Conservation (phyloP, 2,797 vertebrate genomes). For the Perodicticus potto region DNA sequence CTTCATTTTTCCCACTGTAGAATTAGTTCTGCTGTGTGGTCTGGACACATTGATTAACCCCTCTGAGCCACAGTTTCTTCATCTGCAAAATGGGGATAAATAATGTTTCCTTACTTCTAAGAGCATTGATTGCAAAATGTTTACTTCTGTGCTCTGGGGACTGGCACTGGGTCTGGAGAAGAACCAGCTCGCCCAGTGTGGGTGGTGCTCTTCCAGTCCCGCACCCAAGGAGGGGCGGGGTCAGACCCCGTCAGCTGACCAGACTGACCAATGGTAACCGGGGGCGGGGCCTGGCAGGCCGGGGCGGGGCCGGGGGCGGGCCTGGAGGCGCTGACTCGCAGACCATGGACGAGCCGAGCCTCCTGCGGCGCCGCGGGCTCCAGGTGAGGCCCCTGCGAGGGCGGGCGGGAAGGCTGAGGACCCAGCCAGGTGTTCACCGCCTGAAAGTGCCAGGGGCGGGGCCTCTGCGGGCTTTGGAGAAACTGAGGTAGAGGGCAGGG, state of each 20-base stretch:
- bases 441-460: not conserved
- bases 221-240: not conserved
- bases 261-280: conserved; percentile 6
- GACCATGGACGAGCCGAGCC: conserved; percentile 90
- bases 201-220: not conserved
- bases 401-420: not conserved
- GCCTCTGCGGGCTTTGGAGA: not conserved
- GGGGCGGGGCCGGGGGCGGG: conserved; percentile 51
- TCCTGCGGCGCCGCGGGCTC: conserved; percentile 89
- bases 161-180: not conserved
- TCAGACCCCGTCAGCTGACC: conserved; percentile 40
- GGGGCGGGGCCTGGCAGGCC: not conserved
- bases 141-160: not conserved
- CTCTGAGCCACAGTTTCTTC: not conserved
- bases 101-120: not conserved
- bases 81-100: conserved; percentile 15
- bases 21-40: not conserved
- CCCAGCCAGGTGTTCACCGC: not conserved
- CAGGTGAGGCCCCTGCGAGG: conserved; percentile 85
- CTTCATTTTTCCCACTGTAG: not conserved
- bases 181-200: not conserved
- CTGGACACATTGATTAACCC: not conserved
- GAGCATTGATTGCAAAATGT: not conserved
- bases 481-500: conserved; percentile 11
- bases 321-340: not conserved